Evolutionary conservation across 1,140 invertebrate species (phyloP).

Genomic region (Helicorthomorpha holstii): DNA sequence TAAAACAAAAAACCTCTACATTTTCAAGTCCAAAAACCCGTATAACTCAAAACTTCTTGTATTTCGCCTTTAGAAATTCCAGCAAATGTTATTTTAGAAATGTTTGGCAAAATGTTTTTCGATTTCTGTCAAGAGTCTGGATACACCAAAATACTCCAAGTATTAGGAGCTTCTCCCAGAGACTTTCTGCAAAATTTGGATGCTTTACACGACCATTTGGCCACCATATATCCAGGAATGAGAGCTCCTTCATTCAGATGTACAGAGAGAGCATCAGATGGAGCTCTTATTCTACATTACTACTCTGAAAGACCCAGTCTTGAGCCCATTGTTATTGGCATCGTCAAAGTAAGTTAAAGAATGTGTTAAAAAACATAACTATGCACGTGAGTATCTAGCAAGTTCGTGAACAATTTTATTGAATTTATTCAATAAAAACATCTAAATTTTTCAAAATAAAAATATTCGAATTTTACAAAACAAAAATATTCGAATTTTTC

Average conservation of each 20-base stretch:
- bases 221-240: conserved; percentile 84
- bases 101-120: conserved; percentile 86
- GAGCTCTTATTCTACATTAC: conserved; percentile 71
- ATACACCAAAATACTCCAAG: conserved; percentile 81
- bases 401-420: no score
- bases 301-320: conserved; percentile 83
- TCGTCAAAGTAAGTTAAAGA: conserved; percentile 78
- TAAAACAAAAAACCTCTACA: conserved; percentile 33
- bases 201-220: conserved; percentile 81
- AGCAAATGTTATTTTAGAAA: conserved; percentile 71
- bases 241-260: conserved; percentile 79
- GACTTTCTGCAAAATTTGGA: conserved; percentile 89
- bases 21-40: not conserved
- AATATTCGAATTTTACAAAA: no score
- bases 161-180: conserved; percentile 73
- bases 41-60: not conserved
- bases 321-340: conserved; percentile 83
- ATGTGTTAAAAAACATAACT: no score
- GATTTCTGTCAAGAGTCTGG: conserved; percentile 89
- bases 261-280: conserved; percentile 65
- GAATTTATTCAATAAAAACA: no score
- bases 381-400: no score
- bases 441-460: no score
- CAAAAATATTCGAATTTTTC: no score
- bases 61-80: conserved; percentile 51